Conservation (phyloP, 2,113 vertebrate species). For the Cebus imitator region DNA sequence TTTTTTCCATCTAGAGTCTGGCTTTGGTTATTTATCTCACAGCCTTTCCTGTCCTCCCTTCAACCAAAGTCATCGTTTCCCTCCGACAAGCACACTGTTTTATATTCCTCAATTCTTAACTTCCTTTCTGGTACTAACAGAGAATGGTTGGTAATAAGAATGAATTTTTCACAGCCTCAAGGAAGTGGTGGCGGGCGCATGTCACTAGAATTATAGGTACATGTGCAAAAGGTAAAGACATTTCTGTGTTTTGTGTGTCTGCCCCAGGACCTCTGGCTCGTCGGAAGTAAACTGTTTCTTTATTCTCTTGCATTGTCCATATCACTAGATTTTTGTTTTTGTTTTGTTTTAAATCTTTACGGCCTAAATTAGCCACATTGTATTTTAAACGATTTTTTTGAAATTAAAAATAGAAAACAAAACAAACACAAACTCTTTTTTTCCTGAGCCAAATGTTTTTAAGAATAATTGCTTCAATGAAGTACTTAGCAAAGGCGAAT, state of each 20-base stretch:
- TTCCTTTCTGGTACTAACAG: background rate
- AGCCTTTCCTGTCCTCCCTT: background rate
- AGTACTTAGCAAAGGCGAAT: background rate
- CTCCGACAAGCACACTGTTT: background rate
- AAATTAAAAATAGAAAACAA: background rate
- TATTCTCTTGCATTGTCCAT: background rate
- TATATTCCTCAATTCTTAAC: background rate
- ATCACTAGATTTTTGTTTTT: background rate
- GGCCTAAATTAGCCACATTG: background rate
- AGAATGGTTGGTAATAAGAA: background rate
- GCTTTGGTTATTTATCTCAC: background rate
- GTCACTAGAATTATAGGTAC: background rate
- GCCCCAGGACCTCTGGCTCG: background rate
- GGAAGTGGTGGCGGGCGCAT: too few relatives aligned
- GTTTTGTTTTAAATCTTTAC: background rate
- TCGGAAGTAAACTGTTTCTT: background rate
- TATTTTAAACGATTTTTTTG: background rate
- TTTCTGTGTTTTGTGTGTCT: background rate
- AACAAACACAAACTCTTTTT: background rate
- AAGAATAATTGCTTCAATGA: conserved; percentile 8
- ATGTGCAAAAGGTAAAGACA: accelerated
- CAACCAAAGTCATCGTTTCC: background rate
- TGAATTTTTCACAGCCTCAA: background rate
- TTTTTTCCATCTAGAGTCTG: background rate
- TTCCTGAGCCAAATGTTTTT: background rate